Evolutionary conservation across 2,113 vertebrate species (phyloP).

Genomic region (Clinocottus analis): DNA sequence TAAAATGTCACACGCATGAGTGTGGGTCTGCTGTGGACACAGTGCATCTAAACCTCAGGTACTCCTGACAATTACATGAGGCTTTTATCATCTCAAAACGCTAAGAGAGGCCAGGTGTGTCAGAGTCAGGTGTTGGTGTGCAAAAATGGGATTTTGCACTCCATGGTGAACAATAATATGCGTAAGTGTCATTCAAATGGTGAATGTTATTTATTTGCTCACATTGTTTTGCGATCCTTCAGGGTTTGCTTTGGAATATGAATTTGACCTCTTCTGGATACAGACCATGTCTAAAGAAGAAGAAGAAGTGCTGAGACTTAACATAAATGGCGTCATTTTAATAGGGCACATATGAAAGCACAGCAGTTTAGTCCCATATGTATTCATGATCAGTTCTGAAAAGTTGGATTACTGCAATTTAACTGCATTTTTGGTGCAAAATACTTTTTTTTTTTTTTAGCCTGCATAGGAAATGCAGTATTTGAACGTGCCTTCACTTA

Average conservation of each 20-base stretch:
- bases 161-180: slow-evolving; percentile 4
- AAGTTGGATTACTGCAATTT: slow-evolving; percentile 21
- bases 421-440: slow-evolving; percentile 8
- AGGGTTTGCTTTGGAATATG: slow-evolving; percentile 23
- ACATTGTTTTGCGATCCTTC: slow-evolving; percentile 3
- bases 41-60: slow-evolving; percentile 15
- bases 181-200: slow-evolving; percentile 29
- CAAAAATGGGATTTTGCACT: slow-evolving; percentile 43
- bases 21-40: not conserved
- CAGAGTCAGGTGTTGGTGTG: slow-evolving; percentile 22
- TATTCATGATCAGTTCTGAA: slow-evolving; percentile 30
- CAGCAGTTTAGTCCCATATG: slow-evolving; percentile 23
- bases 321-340: slow-evolving; percentile 34
- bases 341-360: slow-evolving; percentile 37
- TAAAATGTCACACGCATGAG: not conserved
- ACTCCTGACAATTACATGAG: slow-evolving; percentile 32
- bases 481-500: slow-evolving; percentile 7
- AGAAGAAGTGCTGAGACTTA: slow-evolving; percentile 10
- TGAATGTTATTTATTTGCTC: not conserved
- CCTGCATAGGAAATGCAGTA: not conserved
- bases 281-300: slow-evolving; percentile 9
- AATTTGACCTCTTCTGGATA: slow-evolving; percentile 1
- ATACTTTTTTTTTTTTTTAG: not conserved
- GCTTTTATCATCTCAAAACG: slow-evolving; percentile 41
- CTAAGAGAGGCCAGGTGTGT: slow-evolving; percentile 18